Conservation (phyloP, 2,888 invertebrate genomes). For the Subacronicta megacephala region DNA sequence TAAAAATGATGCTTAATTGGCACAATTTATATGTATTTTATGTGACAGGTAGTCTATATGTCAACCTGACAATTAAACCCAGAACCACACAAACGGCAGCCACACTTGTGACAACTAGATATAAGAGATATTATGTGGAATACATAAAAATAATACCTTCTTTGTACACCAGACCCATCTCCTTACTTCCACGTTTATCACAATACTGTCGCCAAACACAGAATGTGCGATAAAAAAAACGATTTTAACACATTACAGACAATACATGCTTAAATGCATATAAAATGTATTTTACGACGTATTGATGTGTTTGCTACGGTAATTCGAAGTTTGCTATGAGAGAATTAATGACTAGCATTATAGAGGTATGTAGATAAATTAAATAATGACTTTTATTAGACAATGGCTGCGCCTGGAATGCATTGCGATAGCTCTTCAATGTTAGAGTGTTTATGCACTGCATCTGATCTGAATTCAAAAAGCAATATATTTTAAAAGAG, state of each 20-base stretch:
- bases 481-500: too few species aligned
- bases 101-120: too few species aligned
- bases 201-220: constrained; percentile 8
- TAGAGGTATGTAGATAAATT: not conserved
- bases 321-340: constrained; percentile 15
- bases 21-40: too few species aligned
- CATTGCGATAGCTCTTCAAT: too few species aligned
- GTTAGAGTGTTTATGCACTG: too few species aligned
- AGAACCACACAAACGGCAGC: too few species aligned
- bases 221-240: not conserved
- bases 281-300: constrained; percentile 13
- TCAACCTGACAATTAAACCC: too few species aligned
- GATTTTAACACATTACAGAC: constrained; percentile 12
- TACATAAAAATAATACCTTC: constrained; percentile 1
- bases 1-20: too few species aligned
- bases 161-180: constrained; percentile 19
- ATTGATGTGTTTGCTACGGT: constrained; percentile 25
- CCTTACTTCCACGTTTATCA: not conserved
- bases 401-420: too few species aligned
- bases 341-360: constrained; percentile 7
- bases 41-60: too few species aligned
- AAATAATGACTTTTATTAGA: constrained; percentile 5
- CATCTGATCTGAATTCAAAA: too few species aligned
- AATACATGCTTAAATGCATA: constrained; percentile 24
- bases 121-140: too few species aligned